Base-by-base conservation (phyloP, 2,797 vertebrate genomes). In the Periophthalmus magnuspinnatus region DNA sequence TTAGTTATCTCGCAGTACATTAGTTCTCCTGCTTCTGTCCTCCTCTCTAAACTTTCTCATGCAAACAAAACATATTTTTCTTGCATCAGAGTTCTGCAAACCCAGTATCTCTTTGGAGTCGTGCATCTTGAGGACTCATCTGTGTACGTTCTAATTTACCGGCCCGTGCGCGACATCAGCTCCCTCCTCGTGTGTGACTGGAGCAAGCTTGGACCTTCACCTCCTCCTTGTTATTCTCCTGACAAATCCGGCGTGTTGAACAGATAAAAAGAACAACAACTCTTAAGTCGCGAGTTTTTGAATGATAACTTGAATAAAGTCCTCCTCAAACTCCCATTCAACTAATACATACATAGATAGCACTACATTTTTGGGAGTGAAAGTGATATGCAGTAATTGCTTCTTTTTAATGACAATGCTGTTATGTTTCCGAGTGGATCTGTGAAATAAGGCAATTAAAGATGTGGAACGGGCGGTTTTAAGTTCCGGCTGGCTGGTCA, bases 391-490 rank as follows among this genome's bases (percentile, higher is more conserved):
- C 52, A 36, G 21, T 79, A 74, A 78, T 76, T 81, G 76, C 76
- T 38, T 77, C 72, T 71, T 72, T 57, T 55, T 57, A 67, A 75
- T 72, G 67, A 60, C 48, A 63, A 71, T 77, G 70, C 68, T 77
- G 86, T 78, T 72, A 73, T 86, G 76, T 75, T 58, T 67, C 28
- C 70, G 73, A 76, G 64, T 62, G 34, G 66, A 74, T 83, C 71
- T 76, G 50, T 56, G 63, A 82, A 84, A 79, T 47, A 67, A 71
- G 74, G 85, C 82, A 90, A 91, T 90, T 90, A 90, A 89, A 88
- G 78, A 55, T 33, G 2, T 74, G 52, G 36, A 59, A 70, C 76
- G 85, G 54, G 19, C 41, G 58, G 72, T 84, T 66, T 68, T 22
- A 69, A 47, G 62, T 64, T 61, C 75, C 69, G 70, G 76, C 67